Base-by-base conservation (phyloP, 2,888 invertebrate genomes). In the Drosophila conformis region DNA sequence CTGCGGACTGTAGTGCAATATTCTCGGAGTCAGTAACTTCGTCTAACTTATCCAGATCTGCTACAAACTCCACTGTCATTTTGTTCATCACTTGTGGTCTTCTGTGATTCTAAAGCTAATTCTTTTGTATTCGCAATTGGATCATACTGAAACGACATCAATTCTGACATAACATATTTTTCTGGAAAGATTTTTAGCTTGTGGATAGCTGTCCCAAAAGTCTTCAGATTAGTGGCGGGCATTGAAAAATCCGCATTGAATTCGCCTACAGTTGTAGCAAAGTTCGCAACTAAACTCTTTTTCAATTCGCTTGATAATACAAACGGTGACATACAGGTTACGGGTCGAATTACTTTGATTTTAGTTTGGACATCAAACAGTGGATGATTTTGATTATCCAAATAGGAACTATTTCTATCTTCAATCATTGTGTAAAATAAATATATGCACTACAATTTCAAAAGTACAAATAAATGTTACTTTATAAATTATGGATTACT, bases 401-500 rank as follows among this genome's bases (percentile, higher is more conserved):
- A 40, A 33, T 31, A 46, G 13, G 13, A 38, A 18, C 4, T 25
- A 10, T 56, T 29, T 1, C 10, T 33, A 25, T 31, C 51, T 33
- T 74, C 61, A 25, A 79, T 59, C 69, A 68, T 76, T 52, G 25
- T 74, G 25, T 38, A 38, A 18, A 58, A 49, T 35, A 67, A 49
- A 36, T 29, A 42, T 40, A 18, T 27, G 18, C 13, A 58, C 59
- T 21, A 8, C 7, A 57, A 75, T 75, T 79, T 59, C 15, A 46
- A 42, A 38, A 59, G 5, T 6, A 10, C n/a, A 35, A 10, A 13
- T 11, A 27, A 33, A 42, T n/a, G 33, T 35, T 63, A 18, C 7
- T 46, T 8, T 46, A 25, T 13, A 29, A 56, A 29, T 42, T 31
- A 73, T 36, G 25, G 66, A 52, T 38, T 74, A 36, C 74, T 78